These are phyloP conservation scores for Pollenia angustigena DNA, from an alignment of 2,888 invertebrate species.

Conservation along the genomic window DNA sequence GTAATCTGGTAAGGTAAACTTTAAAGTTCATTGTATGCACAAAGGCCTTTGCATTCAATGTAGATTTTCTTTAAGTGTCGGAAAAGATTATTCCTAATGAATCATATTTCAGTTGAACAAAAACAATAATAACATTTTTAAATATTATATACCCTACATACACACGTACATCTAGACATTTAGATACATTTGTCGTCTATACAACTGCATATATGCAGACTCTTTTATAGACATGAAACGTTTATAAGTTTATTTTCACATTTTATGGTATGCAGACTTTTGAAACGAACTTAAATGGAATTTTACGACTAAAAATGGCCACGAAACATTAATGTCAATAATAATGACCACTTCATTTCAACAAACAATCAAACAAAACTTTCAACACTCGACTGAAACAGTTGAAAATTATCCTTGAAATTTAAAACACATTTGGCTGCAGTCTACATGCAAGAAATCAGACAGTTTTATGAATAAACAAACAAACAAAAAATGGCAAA, in stretches of 20 bases:
- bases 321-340: conserved; percentile 52
- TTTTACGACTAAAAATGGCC: conserved; percentile 48
- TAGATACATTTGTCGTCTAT: conserved; percentile 31
- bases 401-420: conserved; percentile 65
- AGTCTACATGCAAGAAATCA: background rate
- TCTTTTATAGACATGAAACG: background rate
- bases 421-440: conserved; percentile 52
- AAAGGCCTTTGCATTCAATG: too few species aligned
- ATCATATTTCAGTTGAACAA: conserved; percentile 68
- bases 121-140: conserved; percentile 55
- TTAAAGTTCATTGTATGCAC: too few species aligned
- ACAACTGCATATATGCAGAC: background rate
- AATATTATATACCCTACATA: conserved; percentile 42
- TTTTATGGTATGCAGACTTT: conserved; percentile 46
- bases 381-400: conserved; percentile 49
- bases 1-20: too few species aligned
- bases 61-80: conserved; percentile 35
- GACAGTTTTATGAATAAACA: background rate
- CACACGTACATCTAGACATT: conserved; percentile 40
- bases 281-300: conserved; percentile 48
- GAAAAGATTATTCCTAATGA: conserved; percentile 63
- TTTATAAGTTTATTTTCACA: conserved; percentile 38
- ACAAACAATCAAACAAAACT: conserved; percentile 42
- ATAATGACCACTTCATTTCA: conserved; percentile 26
- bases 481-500: background rate